phyloP scores from a whole-genome alignment of 2,888 invertebrate species.

The Nephrotoma guestfalica region DNA sequence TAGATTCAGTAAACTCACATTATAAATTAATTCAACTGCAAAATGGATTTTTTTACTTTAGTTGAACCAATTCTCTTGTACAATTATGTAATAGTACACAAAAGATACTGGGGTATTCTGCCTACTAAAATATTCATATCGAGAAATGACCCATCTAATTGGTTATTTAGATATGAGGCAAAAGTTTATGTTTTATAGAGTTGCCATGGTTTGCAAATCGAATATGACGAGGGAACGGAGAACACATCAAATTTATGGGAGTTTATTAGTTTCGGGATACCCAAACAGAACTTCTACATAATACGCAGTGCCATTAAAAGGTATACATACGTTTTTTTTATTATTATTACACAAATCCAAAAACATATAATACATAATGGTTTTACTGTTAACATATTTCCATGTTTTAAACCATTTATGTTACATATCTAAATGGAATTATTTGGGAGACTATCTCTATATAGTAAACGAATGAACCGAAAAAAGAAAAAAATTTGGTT shows the following conservation, averaged over 20 bases:
- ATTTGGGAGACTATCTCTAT: neutral
- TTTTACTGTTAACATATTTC: neutral
- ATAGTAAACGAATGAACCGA: neutral
- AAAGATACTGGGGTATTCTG: neutral
- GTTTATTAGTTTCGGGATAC: neutral
- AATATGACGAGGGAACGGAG: neutral
- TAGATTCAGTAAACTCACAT: neutral
- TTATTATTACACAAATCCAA: neutral
- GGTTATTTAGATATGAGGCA: neutral
- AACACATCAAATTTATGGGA: neutral
- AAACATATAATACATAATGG: neutral
- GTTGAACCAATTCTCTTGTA: neutral
- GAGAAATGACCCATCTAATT: neutral
- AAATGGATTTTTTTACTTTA: neutral
- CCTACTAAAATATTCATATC: neutral
- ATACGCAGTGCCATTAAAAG: neutral
- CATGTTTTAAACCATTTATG: neutral
- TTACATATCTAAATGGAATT: neutral
- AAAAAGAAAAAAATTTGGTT: neutral
- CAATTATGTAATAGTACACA: neutral
- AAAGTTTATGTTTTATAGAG: neutral
- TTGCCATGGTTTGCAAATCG: neutral
- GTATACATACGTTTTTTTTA: neutral
- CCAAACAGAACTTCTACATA: neutral
- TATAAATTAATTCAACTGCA: neutral